Base-by-base conservation (phyloP, 2,113 vertebrate species). In the Todiramphus chloris region DNA sequence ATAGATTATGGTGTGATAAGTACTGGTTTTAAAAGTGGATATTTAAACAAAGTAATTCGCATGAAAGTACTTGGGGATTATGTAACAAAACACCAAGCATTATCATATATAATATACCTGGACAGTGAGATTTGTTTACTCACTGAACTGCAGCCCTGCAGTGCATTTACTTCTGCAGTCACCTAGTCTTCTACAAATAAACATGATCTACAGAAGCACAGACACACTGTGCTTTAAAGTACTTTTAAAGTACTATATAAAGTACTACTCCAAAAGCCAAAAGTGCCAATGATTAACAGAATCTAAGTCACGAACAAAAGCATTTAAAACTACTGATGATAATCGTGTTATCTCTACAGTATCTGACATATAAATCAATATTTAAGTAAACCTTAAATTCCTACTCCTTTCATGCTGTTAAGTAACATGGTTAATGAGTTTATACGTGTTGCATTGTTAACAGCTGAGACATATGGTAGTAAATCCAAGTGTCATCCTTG, bases 61-160 rank as follows among this genome's bases (percentile, higher is more conserved):
- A 69, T 15, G n/a, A 78, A 94, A 69, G 64, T 24, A 67, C 91
- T 91, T 85, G 69, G 91, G 95, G 83, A 55, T 91, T 83, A 95
- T 7, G 28, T 62, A 83, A 93, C 31, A 89, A 93, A 85, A 92
- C 69, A 74, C 64, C 55, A 56, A 92, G 94, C 46, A 82, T 16
- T 64, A 81, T 92, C 51, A 46, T 4, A n/a, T 70, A 18, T 48
- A 56, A 90, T 72, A 67, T 7, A 91, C 88, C 67, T 48, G 73
- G 66, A 48, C 19, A 89, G 68, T 59, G 84, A 67, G 15, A 53
- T 39, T 23, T 17, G 55, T 79, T 96, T 78, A 78, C 63, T 82
- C n/a, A 73, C 68, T 28, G 66, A 80, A 88, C 1, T 83, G 67
- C 43, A 80, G 77, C 80, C 73, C 73, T 70, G 60, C 24, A 50